Evolutionary conservation across 2,888 invertebrate species (phyloP), one percentile per base, ranked within the genome.

Genomic region (Belgica antarctica): DNA sequence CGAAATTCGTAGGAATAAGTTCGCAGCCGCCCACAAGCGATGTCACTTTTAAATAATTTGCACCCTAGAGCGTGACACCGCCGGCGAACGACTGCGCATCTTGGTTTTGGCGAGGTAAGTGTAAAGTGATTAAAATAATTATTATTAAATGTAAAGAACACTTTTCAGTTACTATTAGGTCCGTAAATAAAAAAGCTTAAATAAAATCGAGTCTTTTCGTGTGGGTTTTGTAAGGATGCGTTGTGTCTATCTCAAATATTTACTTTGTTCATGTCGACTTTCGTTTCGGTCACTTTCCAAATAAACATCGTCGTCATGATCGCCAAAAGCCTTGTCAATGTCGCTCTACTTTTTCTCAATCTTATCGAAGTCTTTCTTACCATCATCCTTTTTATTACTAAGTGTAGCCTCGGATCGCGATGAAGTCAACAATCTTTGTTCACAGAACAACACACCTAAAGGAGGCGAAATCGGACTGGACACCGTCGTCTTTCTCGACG

Each of bases 331-430:
- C n/a, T n/a, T n/a, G n/a, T n/a, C n/a, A 22, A 52, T 52, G 17
- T 52, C 17, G 2, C 19, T 52, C 12, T 52, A 41, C 5, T 4
- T 52, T 52, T 52, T 22, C 52, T 52, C 41, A 41, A 15, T n/a
- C 2, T 52, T 17, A 22, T 52, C 52, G 2, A 8, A 8, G 17
- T 8, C 12, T 12, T 22, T 52, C 52, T 52, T 52, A 52, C n/a
- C 22, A 52, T 52, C 7, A 22, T 17, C 22, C 17, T 22, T 52
- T 52, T 22, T 52, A 36, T 57, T 68, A 41, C 27, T 59, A 25
- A 71, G 59, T 1, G 70, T 71, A 73, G 77, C 78, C 74, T 80
- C 80, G 63, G 80, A 78, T 74, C 78, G 79, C 10, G 79, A 78
- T 61, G 76, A 75, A 73, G 79, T 77, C 72, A 80, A 74, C 22